These are phyloP conservation scores for Aplidium turbinatum DNA, from an alignment of 23 tunicate genomes.

Conservation along the genomic window DNA sequence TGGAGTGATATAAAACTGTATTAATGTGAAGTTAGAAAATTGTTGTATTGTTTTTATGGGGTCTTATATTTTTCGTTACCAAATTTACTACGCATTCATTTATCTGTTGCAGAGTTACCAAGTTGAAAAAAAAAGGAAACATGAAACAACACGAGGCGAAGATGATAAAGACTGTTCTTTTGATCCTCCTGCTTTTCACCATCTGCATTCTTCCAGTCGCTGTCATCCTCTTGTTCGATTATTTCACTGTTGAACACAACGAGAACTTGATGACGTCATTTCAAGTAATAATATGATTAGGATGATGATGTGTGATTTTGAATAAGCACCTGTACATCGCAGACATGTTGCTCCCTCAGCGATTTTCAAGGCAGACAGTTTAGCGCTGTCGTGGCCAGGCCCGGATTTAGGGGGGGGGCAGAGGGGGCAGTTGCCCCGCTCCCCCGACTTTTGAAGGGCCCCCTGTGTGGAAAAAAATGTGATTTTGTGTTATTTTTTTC, in stretches of 20 bases:
- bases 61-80: too few species aligned
- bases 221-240: constrained; percentile 53
- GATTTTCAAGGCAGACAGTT: too few species aligned
- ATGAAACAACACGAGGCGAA: constrained; percentile 17
- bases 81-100: too few species aligned
- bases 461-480: too few species aligned
- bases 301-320: not conserved
- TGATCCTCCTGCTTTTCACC: constrained; percentile 46
- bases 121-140: constrained; percentile 4
- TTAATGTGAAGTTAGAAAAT: not conserved
- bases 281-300: constrained; percentile 50
- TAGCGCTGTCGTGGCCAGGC: too few species aligned
- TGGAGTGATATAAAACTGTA: too few species aligned
- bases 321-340: too few species aligned
- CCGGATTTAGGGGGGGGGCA: too few species aligned
- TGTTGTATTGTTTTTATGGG: not conserved
- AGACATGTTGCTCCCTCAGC: too few species aligned
- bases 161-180: constrained; percentile 42
- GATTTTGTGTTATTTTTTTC: too few species aligned
- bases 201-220: constrained; percentile 68
- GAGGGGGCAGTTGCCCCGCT: too few species aligned
- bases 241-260: constrained; percentile 19
- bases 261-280: constrained; percentile 36
- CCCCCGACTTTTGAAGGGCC: too few species aligned
- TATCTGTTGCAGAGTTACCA: constrained; percentile 20